Base-by-base conservation (phyloP, 2,113 vertebrate species). In the Rattus norvegicus region DNA sequence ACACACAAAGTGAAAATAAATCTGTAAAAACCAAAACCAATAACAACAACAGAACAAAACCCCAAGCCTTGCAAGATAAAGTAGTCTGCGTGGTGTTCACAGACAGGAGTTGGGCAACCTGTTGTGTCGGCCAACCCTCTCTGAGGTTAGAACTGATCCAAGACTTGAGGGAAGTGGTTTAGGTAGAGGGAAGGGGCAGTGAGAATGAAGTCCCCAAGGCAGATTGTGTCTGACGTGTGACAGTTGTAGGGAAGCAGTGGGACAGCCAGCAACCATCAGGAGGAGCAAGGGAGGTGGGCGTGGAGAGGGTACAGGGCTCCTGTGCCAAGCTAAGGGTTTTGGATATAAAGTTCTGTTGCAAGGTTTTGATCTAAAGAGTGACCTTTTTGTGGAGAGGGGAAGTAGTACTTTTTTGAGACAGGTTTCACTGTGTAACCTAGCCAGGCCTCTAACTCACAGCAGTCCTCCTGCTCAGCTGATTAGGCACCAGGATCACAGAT, bases 341-440 rank as follows among this genome's bases (percentile, higher is more conserved):
- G 85, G 67, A 89, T 61, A 83, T 88, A 54, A 24, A 49, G 30
- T 83, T 93, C 49, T 26, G 20, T 67, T 59, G 61, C 88, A 96
- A 79, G 39, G 24, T 81, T 95, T 79, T 88, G 39, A 54, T 59
- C 33, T 73, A 73, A 95, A 85, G 85, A 63, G 7, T 67, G 26
- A 56, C 14, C 20, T 94, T 92, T 92, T 24, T 52, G 59, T 67
- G 13, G 28, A 8, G 24, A 30, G 39, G 1, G 22, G 13, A 36
- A 69, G n/a, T 81, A 43, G 43, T 59, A 91, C 39, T 73, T 7
- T 75, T 47, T 26, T 26, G 8, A 80, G 52, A 80, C 52, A 54
- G 76, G 76, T 47, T 24, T 54, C 16, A 33, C 76, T 54, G 49
- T 54, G 16, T 33, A 52, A 30, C 49, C 76, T 9, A 79, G 76